These are phyloP conservation scores for Xestoiulus laeticollis DNA, from an alignment of 2,888 invertebrate genomes.

Conservation along the genomic window DNA sequence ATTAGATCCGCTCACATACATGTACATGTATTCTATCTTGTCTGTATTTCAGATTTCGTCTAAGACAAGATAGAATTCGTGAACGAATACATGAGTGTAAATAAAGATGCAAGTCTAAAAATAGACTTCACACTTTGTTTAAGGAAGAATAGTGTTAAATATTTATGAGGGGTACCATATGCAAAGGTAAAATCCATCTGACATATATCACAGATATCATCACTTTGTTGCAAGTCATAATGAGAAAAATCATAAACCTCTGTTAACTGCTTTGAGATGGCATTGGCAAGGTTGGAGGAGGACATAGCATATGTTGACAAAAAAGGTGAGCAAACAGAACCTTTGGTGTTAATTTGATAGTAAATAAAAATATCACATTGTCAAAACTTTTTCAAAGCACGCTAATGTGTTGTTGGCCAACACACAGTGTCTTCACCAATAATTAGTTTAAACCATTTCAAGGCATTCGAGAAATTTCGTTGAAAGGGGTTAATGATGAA, in stretches of 20 bases:
- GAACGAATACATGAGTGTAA: no score
- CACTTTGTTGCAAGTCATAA: background rate
- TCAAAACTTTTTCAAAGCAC: background rate
- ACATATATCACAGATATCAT: slow-evolving; percentile 12
- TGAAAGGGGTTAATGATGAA: background rate
- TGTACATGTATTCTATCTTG: no score
- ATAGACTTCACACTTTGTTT: background rate
- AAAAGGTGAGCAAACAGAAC: background rate
- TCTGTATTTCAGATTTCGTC: no score
- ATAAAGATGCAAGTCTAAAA: background rate
- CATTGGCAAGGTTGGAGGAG: background rate
- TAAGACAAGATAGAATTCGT: no score
- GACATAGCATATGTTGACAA: background rate
- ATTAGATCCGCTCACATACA: no score
- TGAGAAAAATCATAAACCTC: slow-evolving; percentile 13
- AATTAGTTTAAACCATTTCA: background rate
- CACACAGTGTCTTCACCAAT: background rate
- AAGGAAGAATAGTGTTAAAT: background rate
- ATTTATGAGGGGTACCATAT: background rate
- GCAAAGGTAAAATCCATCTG: background rate
- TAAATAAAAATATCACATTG: slow-evolving; percentile 20
- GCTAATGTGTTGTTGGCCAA: background rate
- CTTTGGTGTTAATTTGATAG: background rate
- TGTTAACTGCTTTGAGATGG: background rate
- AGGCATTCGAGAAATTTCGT: background rate